Evolutionary conservation across 2,797 vertebrate species (phyloP).

Genomic region (Enteromius unitaeniatus): DNA sequence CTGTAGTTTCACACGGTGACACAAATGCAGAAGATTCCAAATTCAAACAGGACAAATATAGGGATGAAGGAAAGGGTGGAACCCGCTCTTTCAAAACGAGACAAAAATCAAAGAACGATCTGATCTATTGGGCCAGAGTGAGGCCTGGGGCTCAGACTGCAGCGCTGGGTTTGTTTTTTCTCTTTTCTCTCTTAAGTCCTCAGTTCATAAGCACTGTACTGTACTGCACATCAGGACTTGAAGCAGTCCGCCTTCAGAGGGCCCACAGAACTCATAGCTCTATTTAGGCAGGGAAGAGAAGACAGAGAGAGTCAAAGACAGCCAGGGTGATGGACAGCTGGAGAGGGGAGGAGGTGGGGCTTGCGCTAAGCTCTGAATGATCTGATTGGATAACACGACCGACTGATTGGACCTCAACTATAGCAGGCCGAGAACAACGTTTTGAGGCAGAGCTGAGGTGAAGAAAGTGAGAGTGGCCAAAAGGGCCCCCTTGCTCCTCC

Average conservation of each 20-base stretch:
- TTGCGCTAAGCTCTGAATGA: conserved; percentile 65
- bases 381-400: conserved; percentile 67
- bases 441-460: conserved; percentile 63
- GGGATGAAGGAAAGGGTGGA: conserved; percentile 65
- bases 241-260: conserved; percentile 83
- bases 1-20: conserved; percentile 83
- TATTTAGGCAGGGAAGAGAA: conserved; percentile 83
- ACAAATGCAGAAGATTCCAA: conserved; percentile 77
- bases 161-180: conserved; percentile 74
- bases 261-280: conserved; percentile 85
- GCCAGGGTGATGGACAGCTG: conserved; percentile 77
- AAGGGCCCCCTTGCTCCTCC: conserved; percentile 68
- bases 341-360: conserved; percentile 80
- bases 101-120: conserved; percentile 82
- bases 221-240: conserved; percentile 79
- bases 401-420: conserved; percentile 58
- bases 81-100: conserved; percentile 77
- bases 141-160: conserved; percentile 74
- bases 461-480: conserved; percentile 55
- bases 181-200: conserved; percentile 79
- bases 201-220: conserved; percentile 82
- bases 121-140: conserved; percentile 72
- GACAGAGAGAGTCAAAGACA: conserved; percentile 81
- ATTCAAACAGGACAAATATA: conserved; percentile 74
- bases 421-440: conserved; percentile 66